A percentile compares a stretch with the other conserved stretches of the same genome.
Conservation (phyloP, 2,113 vertebrate genomes). For the Cebidichthys violaceus region DNA sequence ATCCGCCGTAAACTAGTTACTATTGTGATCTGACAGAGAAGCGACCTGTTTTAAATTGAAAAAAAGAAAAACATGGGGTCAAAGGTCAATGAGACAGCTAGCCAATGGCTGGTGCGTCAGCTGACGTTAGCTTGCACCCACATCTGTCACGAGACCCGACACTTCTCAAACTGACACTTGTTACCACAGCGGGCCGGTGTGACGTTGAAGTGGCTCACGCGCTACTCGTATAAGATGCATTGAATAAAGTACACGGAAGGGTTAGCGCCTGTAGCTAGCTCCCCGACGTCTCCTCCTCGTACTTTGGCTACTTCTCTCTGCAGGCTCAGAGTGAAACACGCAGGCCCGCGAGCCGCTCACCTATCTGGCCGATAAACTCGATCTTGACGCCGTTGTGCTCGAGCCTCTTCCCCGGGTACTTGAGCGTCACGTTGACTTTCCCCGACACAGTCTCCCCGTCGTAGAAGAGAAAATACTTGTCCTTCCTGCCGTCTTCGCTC, state of each 20-base stretch:
- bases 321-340: background rate
- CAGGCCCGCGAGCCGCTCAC: conserved; percentile 82
- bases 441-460: conserved; percentile 95
- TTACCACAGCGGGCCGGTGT: background rate
- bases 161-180: conserved; percentile 51
- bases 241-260: background rate
- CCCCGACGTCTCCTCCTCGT: background rate
- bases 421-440: conserved; percentile 90
- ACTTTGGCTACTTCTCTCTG: conserved; percentile 28
- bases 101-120: conserved; percentile 53
- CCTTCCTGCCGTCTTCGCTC: conserved; percentile 94
- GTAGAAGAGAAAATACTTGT: conserved; percentile 94
- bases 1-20: background rate
- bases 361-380: conserved; percentile 95
- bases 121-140: conserved; percentile 50
- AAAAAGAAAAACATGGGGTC: conserved; percentile 2
- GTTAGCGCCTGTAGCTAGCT: conserved; percentile 5
- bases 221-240: background rate
- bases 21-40: background rate
- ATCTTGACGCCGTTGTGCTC: conserved; percentile 97
- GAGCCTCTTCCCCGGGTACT: conserved; percentile 91
- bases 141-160: conserved; percentile 71
- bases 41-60: background rate
- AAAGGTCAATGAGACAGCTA: conserved; percentile 31
- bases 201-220: background rate